These are phyloP conservation scores for Lordiphosa clarofinis DNA, from an alignment of 1,140 invertebrate species.

Conservation along the genomic window DNA sequence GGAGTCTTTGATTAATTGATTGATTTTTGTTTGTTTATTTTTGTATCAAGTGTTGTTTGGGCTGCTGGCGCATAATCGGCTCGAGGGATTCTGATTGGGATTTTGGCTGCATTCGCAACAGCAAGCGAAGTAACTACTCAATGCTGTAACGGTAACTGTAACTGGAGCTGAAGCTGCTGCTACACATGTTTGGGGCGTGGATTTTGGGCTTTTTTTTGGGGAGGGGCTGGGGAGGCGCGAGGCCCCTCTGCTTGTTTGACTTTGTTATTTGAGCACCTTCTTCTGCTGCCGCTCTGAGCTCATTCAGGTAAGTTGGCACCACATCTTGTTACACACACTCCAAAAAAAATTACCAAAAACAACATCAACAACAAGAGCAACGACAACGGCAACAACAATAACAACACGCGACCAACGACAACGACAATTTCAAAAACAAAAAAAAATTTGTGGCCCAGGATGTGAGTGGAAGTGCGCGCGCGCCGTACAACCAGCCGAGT, in stretches of 20 bases:
- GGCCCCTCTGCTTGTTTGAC: constrained; percentile 52
- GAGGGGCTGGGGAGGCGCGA: neutral
- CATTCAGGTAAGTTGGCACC: constrained; percentile 10
- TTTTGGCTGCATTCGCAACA: constrained; percentile 10
- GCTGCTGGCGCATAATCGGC: constrained; percentile 29
- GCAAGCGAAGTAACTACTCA: constrained; percentile 5
- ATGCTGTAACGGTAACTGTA: constrained; percentile 20
- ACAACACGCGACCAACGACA: constrained; percentile 15
- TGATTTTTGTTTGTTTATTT: constrained; percentile 77
- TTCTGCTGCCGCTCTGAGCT: constrained; percentile 11
- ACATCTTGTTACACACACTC: constrained; percentile 27
- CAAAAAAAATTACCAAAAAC: constrained; percentile 28
- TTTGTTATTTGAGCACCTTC: constrained; percentile 53
- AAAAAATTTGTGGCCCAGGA: neutral
- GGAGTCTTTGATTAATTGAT: constrained; percentile 70
- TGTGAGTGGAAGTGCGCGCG: too few species aligned
- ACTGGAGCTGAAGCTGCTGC: constrained; percentile 21
- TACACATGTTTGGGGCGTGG: constrained; percentile 18
- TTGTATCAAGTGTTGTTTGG: constrained; percentile 62
- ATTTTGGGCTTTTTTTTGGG: constrained; percentile 19
- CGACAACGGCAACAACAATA: constrained; percentile 28
- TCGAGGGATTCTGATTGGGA: constrained; percentile 4
- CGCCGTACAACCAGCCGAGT: constrained; percentile 44
- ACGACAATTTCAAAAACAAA: constrained; percentile 12
- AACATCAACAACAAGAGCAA: constrained; percentile 23